Percentiles rank a stretch among this genome's conserved stretches.
These are phyloP conservation scores for Cylloceria caligata DNA, from an alignment of 2,888 invertebrate species.

Conservation along the genomic window DNA sequence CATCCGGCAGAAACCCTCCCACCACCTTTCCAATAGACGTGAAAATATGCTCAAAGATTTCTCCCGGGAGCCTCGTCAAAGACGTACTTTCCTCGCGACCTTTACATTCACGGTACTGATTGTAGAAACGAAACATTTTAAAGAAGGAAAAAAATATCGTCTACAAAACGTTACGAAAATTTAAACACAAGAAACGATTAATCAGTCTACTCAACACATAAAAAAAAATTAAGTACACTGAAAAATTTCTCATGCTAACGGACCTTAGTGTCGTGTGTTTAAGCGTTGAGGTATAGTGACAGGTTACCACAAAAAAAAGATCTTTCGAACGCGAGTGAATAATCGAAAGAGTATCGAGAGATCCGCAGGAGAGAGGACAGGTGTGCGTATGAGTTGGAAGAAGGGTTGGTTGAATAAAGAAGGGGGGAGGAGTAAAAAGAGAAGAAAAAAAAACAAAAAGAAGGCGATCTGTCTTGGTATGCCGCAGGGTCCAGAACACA, in stretches of 20 bases:
- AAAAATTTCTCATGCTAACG: background rate
- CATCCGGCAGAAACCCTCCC: conserved; percentile 83
- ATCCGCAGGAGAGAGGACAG: conserved; percentile 63
- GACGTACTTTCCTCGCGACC: conserved; percentile 42
- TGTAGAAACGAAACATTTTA: background rate
- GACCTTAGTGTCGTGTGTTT: background rate
- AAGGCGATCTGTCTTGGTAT: conserved; percentile 79
- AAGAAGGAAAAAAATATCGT: background rate
- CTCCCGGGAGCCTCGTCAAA: conserved; percentile 77
- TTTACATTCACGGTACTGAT: conserved; percentile 21
- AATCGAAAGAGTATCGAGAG: conserved; percentile 49
- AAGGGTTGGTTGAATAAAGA: conserved; percentile 45
- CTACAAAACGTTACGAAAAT: background rate
- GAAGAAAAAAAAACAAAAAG: conserved; percentile 60
- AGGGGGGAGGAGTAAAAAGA: conserved; percentile 45
- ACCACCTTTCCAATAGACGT: conserved; percentile 78
- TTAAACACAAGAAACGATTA: background rate
- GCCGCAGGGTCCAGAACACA: conserved; percentile 66
- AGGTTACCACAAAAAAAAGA: conserved; percentile 31
- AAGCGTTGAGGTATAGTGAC: background rate
- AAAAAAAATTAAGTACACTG: background rate
- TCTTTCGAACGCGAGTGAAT: conserved; percentile 31
- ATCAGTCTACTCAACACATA: background rate
- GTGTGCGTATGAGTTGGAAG: conserved; percentile 58
- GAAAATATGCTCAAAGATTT: conserved; percentile 84